Evolutionary conservation across 2,888 invertebrate genomes (phyloP), one percentile per base, ranked within the genome.

Genomic region (Pocota personata): DNA sequence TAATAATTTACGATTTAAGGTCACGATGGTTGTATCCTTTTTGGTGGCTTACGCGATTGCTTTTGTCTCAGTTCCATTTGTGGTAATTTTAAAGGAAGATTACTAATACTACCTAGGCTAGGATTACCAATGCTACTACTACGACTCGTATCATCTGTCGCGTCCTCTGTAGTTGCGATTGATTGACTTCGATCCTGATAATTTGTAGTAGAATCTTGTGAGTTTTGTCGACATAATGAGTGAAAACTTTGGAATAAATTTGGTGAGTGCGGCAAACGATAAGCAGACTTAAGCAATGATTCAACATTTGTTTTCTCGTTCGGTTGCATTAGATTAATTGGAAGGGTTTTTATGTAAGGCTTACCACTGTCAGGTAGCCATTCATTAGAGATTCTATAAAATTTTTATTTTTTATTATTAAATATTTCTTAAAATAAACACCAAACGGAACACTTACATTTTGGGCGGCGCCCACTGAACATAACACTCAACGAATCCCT

Each of bases 381-480:
- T 91, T 97, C 96, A 92, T 98, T 97, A 19, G 96, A 95, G 91
- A 97, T 93, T 90, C 97, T 97, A 93, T 10, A 93, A 93, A 87
- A 73, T 14, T 4, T 43, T 43, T 16, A 7, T 1, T 8, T 43
- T 40, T 14, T 8, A 21, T 19, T 19, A 10, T 50, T 12, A 21
- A 35, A 24, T n/a, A 37, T n/a, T 12, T 21, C 2, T 30, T 14
- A 12, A 40, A 12, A 40, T n/a, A n/a, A n/a, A n/a, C n/a, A n/a
- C n/a, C n/a, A n/a, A n/a, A n/a, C n/a, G n/a, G n/a, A n/a, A n/a
- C n/a, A n/a, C 97, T 96, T 93, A 98, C 98, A 98, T 95, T 92
- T 97, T 94, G 80, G 94, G 94, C 82, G 98, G 98, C 91, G 95
- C 95, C 97, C 98, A 98, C 52, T 95, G 95, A 87, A 98, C 93